Evolutionary conservation across 2,113 vertebrate species (phyloP), one percentile per base, ranked within the genome.

Genomic region (Okapia johnstoni): DNA sequence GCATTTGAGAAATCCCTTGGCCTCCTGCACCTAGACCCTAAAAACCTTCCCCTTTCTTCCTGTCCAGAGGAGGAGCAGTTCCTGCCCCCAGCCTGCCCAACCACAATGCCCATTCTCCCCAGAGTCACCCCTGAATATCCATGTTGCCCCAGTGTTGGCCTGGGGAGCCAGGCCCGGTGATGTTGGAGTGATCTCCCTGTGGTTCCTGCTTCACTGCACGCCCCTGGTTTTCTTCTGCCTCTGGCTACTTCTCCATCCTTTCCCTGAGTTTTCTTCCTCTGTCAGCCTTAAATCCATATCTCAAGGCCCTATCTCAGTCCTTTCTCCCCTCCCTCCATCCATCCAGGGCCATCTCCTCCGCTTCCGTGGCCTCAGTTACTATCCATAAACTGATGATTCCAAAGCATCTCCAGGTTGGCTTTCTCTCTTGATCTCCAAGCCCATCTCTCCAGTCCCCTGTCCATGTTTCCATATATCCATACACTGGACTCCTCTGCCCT

Each of bases 381-480:
- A 2, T n/a, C 43, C 28, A 9, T 36, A 57, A 93, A 70, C 43
- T 33, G 16, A 87, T 28, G 21, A 9, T 21, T 95, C 89, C 73
- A 66, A 63, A 63, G 30, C 43, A 30, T 80, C 79, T 90, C 33
- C 93, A 73, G 7, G 17, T 9, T 85, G 43, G 58, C 80, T 93
- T 55, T 84, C 70, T 73, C 23, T 88, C 87, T 52, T 83, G 30
- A 76, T 36, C 93, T 86, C 97, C 48, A 40, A 94, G 52, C 84
- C 60, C 16, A 10, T 48, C 87, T 66, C 30, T 25, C 48, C 30
- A 28, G 87, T 79, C 93, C 88, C 54, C 91, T 93, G 2, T 70
- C 21, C 4, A 23, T 83, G 57, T 57, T 55, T 54, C 50, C 55
- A 79, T 30, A 11, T 40, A 10, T 43, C 60, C 5, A 10, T 33